Evolutionary conservation across 2,797 vertebrate species (phyloP).

Genomic region (Scolopax bukidnonensis): DNA sequence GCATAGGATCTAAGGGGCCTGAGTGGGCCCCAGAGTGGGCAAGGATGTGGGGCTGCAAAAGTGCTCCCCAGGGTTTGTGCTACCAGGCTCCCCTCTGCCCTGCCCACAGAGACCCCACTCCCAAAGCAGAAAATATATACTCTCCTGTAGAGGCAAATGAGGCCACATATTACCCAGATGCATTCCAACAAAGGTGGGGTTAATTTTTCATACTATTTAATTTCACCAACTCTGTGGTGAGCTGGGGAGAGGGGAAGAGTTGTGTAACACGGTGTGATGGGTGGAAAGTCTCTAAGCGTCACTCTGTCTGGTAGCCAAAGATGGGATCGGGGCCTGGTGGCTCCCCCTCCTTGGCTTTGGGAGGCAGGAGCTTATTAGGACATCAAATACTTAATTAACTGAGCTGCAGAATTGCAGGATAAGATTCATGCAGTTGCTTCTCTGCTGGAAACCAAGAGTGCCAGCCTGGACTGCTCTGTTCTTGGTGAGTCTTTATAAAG

Average conservation of each 20-base stretch:
- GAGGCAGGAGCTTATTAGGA: neutral
- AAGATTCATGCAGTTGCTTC: neutral
- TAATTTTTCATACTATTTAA: constrained; percentile 23
- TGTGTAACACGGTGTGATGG: neutral
- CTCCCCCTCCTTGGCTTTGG: neutral
- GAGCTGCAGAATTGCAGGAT: neutral
- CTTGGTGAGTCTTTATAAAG: constrained; percentile 59
- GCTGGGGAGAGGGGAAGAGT: constrained; percentile 5
- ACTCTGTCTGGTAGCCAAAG: constrained; percentile 4
- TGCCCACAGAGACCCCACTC: neutral
- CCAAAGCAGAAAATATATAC: neutral
- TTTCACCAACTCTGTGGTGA: neutral
- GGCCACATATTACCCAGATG: neutral
- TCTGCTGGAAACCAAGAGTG: constrained; percentile 15
- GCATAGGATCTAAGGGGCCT: neutral
- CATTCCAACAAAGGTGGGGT: neutral
- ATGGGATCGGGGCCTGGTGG: neutral
- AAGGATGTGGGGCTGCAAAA: neutral
- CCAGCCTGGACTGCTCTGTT: neutral
- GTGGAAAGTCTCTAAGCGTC: neutral
- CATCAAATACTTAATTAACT: constrained; percentile 13
- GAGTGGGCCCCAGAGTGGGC: fast-evolving
- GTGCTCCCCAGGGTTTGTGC: neutral
- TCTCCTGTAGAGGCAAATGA: neutral
- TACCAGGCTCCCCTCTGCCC: fast-evolving